Base-by-base conservation (phyloP, 2,113 vertebrate genomes). In the Grallaria varia region DNA sequence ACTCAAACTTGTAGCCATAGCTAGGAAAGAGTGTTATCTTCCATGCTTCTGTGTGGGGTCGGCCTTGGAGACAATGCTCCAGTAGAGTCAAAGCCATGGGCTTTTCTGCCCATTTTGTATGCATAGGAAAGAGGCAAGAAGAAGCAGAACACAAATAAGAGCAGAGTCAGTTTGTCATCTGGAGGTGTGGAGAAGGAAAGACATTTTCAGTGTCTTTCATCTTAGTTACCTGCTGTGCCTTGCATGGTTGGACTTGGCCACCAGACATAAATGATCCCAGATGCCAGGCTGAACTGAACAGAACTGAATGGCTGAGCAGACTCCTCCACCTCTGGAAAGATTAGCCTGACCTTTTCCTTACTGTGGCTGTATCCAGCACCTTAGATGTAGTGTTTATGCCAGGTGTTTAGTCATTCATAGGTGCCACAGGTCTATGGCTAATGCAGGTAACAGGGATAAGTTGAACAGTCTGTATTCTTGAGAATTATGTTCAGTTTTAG, bases 1-100 rank as follows among this genome's bases (percentile, higher is more conserved):
- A 31, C 56, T n/a, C 19, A 33, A 10, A 19, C 33, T 40, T 44
- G 27, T 21, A 47, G 14, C 55, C 2, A 0, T 24, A 23, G 20
- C 13, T 18, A 3, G 2, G 23, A 39, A 66, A 12, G 4, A 66
- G 10, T 2, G 6, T 62, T 18, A 7, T 0, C 1, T 19, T 31
- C 9, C 3, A 7, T 53, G 37, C 9, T 35, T 8, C 19, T 44
- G 53, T 3, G 0, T 56, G 20, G 8, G 8, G 22, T 56, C 39
- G 28, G 25, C 30, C 56, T 40, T 63, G 52, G 20, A 75, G 35
- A 23, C 15, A 18, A 2, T 4, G 28, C 30, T 24, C 59, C 39
- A 2, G 2, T 12, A 39, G 31, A 82, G 17, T 71, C 33, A 37
- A 18, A 22, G 3, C 12, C 23, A 6, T 12, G 16, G 31, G 28